Percentiles rank a stretch among this genome's conserved stretches.
These are phyloP conservation scores for Luffia ferchaultella DNA, from an alignment of 2,888 invertebrate genomes.

Conservation along the genomic window DNA sequence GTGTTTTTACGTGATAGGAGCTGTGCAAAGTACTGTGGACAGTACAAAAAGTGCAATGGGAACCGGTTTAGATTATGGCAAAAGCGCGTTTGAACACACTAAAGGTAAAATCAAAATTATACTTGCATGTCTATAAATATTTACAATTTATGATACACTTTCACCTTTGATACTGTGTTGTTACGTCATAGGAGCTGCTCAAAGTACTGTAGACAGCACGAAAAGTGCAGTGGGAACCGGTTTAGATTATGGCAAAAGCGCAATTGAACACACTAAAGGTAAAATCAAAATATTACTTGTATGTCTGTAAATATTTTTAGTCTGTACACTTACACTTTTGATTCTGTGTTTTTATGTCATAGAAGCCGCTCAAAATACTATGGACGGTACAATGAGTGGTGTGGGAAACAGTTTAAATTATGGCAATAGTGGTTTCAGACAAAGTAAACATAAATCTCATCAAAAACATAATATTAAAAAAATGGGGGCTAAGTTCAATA, in stretches of 20 bases:
- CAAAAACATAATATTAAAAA: too few relatives aligned
- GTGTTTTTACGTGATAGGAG: constrained; percentile 5
- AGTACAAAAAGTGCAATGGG: constrained; percentile 30
- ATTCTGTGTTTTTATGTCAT: not conserved
- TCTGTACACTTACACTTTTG: constrained; percentile 1
- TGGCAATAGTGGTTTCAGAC: constrained; percentile 22
- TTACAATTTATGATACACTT: too few relatives aligned
- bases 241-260: constrained; percentile 19
- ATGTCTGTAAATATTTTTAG: too few relatives aligned
- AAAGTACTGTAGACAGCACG: constrained; percentile 29
- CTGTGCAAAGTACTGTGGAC: constrained; percentile 33
- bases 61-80: constrained; percentile 37
- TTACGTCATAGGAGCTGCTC: too few relatives aligned
- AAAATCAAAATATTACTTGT: too few relatives aligned
- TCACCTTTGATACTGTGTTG: too few relatives aligned
- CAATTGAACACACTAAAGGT: constrained; percentile 1
- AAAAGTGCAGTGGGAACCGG: constrained; percentile 18
- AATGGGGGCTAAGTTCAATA: too few relatives aligned
- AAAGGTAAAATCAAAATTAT: not conserved
- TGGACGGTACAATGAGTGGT: constrained; percentile 30
- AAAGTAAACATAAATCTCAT: not conserved
- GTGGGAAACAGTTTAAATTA: constrained; percentile 36
- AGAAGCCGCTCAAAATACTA: constrained; percentile 27
- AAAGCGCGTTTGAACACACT: constrained; percentile 14
- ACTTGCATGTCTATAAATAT: too few relatives aligned